phyloP scores from a whole-genome alignment of 2,888 invertebrate genomes.

The Gandaritis pyraliata region DNA sequence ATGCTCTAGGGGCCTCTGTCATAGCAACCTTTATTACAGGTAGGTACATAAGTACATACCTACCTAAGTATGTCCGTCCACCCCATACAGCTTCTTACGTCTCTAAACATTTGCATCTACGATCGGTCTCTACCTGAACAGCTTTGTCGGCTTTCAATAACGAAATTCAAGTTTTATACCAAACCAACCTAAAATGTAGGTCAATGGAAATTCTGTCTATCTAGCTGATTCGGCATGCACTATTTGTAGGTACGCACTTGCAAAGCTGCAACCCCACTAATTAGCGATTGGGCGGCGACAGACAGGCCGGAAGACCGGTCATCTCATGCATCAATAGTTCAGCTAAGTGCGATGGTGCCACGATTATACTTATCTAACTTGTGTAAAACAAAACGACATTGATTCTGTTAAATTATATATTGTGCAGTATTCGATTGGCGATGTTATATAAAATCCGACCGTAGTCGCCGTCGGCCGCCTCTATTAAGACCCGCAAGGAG shows the following conservation, averaged over 20 bases:
- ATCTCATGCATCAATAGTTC: constrained; percentile 64
- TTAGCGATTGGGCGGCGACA: constrained; percentile 26
- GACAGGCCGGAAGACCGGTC: constrained; percentile 48
- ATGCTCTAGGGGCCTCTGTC: too few species aligned
- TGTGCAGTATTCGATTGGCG: constrained; percentile 63
- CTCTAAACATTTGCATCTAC: too few species aligned
- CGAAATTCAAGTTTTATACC: too few species aligned
- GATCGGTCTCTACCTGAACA: too few species aligned
- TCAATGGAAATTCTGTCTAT: background rate
- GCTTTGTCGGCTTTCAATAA: too few species aligned
- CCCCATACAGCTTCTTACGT: too few species aligned
- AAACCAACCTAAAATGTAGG: background rate
- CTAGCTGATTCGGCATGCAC: constrained; percentile 28
- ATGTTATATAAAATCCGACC: constrained; percentile 75
- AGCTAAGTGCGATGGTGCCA: constrained; percentile 61
- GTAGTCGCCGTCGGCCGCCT: constrained; percentile 63
- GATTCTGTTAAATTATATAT: constrained; percentile 63
- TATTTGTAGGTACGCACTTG: constrained; percentile 40
- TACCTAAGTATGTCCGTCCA: too few species aligned
- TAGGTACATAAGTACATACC: too few species aligned
- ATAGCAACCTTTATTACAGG: too few species aligned
- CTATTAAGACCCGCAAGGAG: constrained; percentile 64
- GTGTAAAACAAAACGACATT: constrained; percentile 69
- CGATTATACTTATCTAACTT: constrained; percentile 71
- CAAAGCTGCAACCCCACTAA: constrained; percentile 25